Conservation (phyloP, 35 echinoderm and acorn worm species). For the Lytechinus pictus region DNA sequence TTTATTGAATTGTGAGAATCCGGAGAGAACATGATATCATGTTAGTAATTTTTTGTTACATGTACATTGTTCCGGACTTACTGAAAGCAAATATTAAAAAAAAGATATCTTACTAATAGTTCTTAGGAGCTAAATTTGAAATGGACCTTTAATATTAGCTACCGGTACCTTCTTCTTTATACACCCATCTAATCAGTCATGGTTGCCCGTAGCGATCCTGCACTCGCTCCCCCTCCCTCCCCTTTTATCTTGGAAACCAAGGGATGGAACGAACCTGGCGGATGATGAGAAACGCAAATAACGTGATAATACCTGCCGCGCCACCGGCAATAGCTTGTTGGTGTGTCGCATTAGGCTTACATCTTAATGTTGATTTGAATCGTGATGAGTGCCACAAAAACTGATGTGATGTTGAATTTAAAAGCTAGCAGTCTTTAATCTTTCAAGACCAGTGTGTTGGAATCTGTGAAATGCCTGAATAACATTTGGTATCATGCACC, state of each 20-base stretch:
- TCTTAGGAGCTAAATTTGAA: no score
- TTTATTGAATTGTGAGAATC: no score
- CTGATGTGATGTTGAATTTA: neutral
- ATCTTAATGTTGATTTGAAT: neutral
- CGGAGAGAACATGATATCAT: no score
- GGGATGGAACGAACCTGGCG: neutral
- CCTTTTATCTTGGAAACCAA: neutral
- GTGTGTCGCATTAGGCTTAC: neutral
- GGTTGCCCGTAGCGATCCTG: neutral
- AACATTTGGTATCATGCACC: no score
- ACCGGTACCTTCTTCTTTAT: neutral
- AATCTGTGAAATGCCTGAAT: neutral
- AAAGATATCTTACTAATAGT: no score
- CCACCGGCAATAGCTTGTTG: neutral
- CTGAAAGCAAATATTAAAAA: no score
- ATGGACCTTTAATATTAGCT: no score
- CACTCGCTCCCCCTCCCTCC: neutral
- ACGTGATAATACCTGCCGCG: neutral
- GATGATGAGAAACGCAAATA: constrained; percentile 18
- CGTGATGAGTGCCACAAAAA: neutral
- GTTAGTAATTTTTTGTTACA: no score
- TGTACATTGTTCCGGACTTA: no score
- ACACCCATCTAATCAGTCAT: neutral
- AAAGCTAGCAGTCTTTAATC: neutral
- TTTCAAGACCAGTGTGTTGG: neutral